Base-by-base conservation (phyloP, 2,113 vertebrate species). In the Eubucco bourcierii region DNA sequence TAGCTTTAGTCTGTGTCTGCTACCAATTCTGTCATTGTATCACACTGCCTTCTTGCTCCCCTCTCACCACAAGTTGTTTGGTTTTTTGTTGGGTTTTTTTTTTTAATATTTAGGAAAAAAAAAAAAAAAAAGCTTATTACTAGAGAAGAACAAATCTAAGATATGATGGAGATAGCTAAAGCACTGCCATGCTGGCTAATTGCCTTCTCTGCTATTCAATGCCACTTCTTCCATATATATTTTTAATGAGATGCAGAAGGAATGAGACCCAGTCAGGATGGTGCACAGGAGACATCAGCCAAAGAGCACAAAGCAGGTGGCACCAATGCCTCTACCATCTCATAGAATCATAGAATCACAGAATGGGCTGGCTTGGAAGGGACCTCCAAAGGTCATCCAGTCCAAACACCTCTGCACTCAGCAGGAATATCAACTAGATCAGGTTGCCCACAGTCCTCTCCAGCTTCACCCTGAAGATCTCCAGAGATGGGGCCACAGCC, bases 241-340 rank as follows among this genome's bases (percentile, higher is more conserved):
- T 90, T 68, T 63, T 37, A 80, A 70, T 12, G 19, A 77, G 47
- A 25, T 78, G 16, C 21, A 67, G 70, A 84, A 88, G 44, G 37
- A 77, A 15, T 3, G 6, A 77, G 20, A 55, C 41, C 47, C 44
- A 58, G 55, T 6, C 39, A 78, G 21, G 23, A 78, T 0, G 6
- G 17, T 75, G 20, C 5, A 5, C 0, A 1, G 23, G 21, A 78
- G 41, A 71, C 31, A 31, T 27, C 44, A 39, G 33, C 4, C 2
- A 2, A 70, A 21, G 27, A 60, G 34, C 0, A 0, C 1, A 44
- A n/a, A 79, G 63, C 34, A 70, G 15, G 27, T 19, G 25, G 34
- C 16, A 64, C 28, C 1, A 0, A 25, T 72, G 53, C 24, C 59
- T 63, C n/a, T 0, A 0, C 19, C 8, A 1, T 33, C 44, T 47